Evolutionary conservation across 2,113 vertebrate genomes (phyloP).

Genomic region (Sarotherodon lohbergeri): DNA sequence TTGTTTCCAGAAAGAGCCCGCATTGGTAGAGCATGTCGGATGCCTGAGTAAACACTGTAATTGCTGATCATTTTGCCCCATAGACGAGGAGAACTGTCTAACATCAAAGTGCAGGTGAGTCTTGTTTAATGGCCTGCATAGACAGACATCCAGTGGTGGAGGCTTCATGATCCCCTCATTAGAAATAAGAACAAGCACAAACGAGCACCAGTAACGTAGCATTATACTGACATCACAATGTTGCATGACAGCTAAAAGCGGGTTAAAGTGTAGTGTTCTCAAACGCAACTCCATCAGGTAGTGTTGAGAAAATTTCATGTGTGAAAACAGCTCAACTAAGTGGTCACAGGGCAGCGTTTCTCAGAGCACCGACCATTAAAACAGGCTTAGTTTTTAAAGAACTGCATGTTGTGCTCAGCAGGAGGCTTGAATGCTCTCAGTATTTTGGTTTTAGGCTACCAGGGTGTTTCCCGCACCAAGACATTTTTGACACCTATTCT

Average conservation of each 20-base stretch:
- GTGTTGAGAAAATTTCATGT: background rate
- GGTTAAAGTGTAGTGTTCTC: background rate
- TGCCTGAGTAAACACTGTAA: background rate
- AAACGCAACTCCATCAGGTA: background rate
- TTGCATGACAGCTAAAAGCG: background rate
- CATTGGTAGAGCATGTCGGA: background rate
- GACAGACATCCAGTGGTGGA: background rate
- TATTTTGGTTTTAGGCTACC: background rate
- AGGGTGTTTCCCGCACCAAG: rapidly evolving
- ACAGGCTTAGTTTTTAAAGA: background rate
- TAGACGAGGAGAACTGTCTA: background rate
- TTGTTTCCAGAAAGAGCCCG: background rate
- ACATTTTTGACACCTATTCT: background rate
- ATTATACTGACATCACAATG: background rate
- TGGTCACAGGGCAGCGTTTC: background rate
- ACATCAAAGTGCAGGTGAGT: background rate
- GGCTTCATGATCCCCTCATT: background rate
- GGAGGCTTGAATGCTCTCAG: background rate
- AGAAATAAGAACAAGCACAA: background rate
- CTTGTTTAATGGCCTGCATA: background rate
- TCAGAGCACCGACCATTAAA: conserved; percentile 12
- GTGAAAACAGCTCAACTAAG: background rate
- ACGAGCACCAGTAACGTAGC: background rate
- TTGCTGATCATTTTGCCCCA: background rate
- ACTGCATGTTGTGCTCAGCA: background rate